Evolutionary conservation across 2,113 vertebrate genomes (phyloP), one percentile per base, ranked within the genome.

Genomic region (Neopipo cinnamomea): DNA sequence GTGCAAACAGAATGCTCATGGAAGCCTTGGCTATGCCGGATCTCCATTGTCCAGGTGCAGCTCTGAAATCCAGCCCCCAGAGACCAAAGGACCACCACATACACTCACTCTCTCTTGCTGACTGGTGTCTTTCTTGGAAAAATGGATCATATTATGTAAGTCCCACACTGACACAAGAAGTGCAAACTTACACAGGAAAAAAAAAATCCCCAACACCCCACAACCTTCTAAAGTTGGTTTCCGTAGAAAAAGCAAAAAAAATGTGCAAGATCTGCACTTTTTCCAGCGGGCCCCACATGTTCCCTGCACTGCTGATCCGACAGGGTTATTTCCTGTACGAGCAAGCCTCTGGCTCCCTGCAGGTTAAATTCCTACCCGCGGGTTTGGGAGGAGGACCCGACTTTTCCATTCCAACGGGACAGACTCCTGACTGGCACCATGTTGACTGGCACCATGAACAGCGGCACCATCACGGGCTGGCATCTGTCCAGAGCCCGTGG

Each of bases 191-290:
- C 0, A 37, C 20, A 16, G 22, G 27, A 19, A 74, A 53, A 14
- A 15, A 31, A 14, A 75, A 44, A 3, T 10, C 16, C 11, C 27
- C 25, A 72, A 33, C 24, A 73, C 22, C 19, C 49, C 39, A 17
- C 61, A 63, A 55, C 22, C 47, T 49, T 78, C 88, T 76, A 11
- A 59, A 93, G 63, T 27, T 46, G 78, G 63, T 91, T 96, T 95
- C 61, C 86, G 90, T 58, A 72, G 89, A 90, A 96, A 86, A 91
- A 39, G 94, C 81, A 91, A 70, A 93, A 94, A 95, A 96, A 96
- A 59, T 71, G 88, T 96, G 96, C 96, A 73, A 56, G 84, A 47
- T 95, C 95, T 27, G 93, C 95, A 97, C 33, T 93, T 97, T 96
- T 91, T 94, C 73, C 95, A 91, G 88, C 17, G 37, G 95, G 92